A percentile compares a stretch with the other conserved stretches of the same genome.
Evolutionary conservation across 2,797 vertebrate species (phyloP).

Genomic region (Anniella stebbinsi): DNA sequence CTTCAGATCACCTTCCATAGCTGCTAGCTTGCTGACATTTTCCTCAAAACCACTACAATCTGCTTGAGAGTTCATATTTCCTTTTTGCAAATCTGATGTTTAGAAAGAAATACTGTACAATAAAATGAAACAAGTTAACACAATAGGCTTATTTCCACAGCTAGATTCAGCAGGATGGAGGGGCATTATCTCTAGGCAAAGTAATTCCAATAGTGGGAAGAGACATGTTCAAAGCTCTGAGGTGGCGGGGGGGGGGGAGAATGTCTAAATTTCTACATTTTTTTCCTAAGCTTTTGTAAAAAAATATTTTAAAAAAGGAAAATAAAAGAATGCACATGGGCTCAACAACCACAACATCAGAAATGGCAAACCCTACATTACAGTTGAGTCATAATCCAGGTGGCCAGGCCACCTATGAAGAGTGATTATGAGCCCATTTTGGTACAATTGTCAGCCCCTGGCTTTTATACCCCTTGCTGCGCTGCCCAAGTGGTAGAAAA

Average conservation of each 20-base stretch:
- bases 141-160: not conserved
- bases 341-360: slow-evolving; percentile 34
- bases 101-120: not conserved
- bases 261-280: slow-evolving; percentile 34
- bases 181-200: slow-evolving; percentile 1
- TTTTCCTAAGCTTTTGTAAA: slow-evolving; percentile 9
- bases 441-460: slow-evolving; percentile 50
- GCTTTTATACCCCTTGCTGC: slow-evolving; percentile 26
- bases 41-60: not conserved
- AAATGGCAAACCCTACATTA: slow-evolving; percentile 46
- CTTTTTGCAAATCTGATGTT: not conserved
- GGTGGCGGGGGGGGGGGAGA: fast-evolving
- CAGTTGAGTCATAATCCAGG: slow-evolving; percentile 22
- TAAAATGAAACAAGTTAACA: not conserved
- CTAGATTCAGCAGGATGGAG: slow-evolving; percentile 17
- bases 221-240: not conserved
- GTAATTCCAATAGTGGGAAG: slow-evolving; percentile 36
- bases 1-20: not conserved
- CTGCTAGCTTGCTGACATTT: not conserved
- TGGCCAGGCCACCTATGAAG: slow-evolving; percentile 65
- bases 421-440: slow-evolving; percentile 36
- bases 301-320: not conserved
- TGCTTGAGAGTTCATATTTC: not conserved
- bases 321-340: slow-evolving; percentile 29
- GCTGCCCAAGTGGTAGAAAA: slow-evolving; percentile 49